Percentiles rank a stretch among this genome's conserved stretches.
Evolutionary conservation across 2,888 invertebrate genomes (phyloP).

Genomic region (Trichopria drosophilae): DNA sequence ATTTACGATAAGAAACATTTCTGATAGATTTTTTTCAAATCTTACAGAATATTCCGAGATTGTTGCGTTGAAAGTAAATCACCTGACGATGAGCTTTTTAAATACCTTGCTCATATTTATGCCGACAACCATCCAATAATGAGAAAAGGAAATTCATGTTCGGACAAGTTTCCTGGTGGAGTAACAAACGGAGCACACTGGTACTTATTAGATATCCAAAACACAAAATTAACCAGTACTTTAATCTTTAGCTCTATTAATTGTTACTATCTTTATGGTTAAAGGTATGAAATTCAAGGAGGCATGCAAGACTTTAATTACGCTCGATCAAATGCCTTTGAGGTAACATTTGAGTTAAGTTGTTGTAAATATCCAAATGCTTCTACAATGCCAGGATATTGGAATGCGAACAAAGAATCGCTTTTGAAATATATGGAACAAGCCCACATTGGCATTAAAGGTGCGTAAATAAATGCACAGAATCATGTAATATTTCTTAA

Average conservation of each 20-base stretch:
- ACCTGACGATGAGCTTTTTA: conserved; percentile 83
- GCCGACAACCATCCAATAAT: conserved; percentile 75
- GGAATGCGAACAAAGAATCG: conserved; percentile 84
- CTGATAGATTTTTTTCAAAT: conserved; percentile 28
- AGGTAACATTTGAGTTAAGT: conserved; percentile 93
- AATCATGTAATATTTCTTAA: conserved; percentile 2
- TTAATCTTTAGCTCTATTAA: conserved; percentile 4
- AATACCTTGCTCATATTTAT: conserved; percentile 75
- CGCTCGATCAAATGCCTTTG: conserved; percentile 90
- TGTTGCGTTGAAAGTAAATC: conserved; percentile 76
- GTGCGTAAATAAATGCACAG: conserved; percentile 40
- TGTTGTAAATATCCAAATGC: conserved; percentile 92
- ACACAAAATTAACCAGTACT: conserved; percentile 4
- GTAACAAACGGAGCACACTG: conserved; percentile 91
- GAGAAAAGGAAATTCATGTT: conserved; percentile 73
- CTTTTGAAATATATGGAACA: conserved; percentile 84
- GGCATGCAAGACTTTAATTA: conserved; percentile 99
- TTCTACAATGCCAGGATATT: conserved; percentile 71
- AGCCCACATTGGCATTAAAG: conserved; percentile 72
- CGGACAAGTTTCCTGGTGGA: conserved; percentile 75
- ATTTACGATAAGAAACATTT: not conserved
- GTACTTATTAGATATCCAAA: conserved; percentile 73
- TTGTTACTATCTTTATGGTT: conserved; percentile 40
- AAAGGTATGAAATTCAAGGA: conserved; percentile 63
- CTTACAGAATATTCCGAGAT: conserved; percentile 62